phyloP scores from a whole-genome alignment of 23 tunicate species.

The Ascidia mentula region DNA sequence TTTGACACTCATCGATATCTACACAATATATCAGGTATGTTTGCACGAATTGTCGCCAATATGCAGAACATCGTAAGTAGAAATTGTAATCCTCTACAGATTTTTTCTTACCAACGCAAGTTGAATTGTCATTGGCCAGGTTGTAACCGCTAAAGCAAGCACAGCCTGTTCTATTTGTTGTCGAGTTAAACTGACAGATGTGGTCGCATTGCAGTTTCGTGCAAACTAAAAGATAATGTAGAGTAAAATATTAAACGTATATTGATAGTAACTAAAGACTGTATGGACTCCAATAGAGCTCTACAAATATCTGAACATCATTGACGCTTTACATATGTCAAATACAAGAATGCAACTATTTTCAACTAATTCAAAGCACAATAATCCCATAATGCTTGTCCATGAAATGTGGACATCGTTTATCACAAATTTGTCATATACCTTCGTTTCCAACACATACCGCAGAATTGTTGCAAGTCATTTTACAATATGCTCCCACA shows the following conservation, averaged over 20 bases:
- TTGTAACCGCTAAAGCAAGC: constrained; percentile 32
- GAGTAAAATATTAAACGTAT: too few relatives aligned
- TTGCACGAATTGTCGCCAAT: neutral
- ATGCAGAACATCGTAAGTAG: neutral
- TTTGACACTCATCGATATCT: constrained; percentile 35
- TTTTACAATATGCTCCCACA: neutral
- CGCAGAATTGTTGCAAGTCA: neutral
- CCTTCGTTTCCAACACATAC: neutral
- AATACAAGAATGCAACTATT: too few relatives aligned
- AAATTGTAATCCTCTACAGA: neutral
- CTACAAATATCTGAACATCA: too few relatives aligned
- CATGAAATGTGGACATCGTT: too few relatives aligned
- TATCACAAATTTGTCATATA: neutral
- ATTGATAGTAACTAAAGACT: too few relatives aligned
- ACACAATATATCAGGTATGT: neutral
- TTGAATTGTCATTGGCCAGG: constrained; percentile 31
- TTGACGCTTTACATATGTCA: too few relatives aligned
- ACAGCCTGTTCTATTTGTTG: neutral
- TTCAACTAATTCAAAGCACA: too few relatives aligned
- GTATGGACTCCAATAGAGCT: too few relatives aligned
- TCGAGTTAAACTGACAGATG: neutral
- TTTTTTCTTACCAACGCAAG: constrained; percentile 47
- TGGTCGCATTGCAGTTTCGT: constrained; percentile 14
- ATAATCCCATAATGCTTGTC: too few relatives aligned
- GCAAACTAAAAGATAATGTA: constrained; percentile 14